These are phyloP conservation scores for Zelostemma sp. DNA, from an alignment of 1,140 invertebrate genomes.

Conservation along the genomic window DNA sequence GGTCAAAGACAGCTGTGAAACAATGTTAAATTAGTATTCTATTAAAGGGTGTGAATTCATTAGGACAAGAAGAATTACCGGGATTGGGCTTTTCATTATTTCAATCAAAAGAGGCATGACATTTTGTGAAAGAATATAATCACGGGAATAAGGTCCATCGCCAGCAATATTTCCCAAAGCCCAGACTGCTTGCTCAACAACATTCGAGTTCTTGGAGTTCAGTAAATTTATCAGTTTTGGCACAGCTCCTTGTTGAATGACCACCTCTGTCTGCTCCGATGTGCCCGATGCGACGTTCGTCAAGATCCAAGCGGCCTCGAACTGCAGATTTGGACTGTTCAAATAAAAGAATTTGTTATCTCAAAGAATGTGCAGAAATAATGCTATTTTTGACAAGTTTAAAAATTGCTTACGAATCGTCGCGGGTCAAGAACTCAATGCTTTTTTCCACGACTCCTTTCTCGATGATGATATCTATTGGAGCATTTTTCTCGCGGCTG, in stretches of 20 bases:
- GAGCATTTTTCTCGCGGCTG: conserved; percentile 92
- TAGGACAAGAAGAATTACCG: no score
- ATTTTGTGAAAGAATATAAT: conserved; percentile 78
- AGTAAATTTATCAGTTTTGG: conserved; percentile 87
- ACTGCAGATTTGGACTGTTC: conserved; percentile 88
- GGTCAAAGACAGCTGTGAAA: conserved; percentile 52
- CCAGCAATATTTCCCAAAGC: conserved; percentile 98
- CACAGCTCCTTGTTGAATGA: conserved; percentile 89
- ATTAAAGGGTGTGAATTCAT: no score
- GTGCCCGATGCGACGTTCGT: conserved; percentile 98
- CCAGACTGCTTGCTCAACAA: conserved; percentile 98
- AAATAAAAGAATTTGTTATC: conserved; percentile 14
- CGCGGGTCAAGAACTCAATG: conserved; percentile 80
- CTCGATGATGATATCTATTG: conserved; percentile 91
- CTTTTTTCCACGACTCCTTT: conserved; percentile 89
- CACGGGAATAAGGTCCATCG: conserved; percentile 82
- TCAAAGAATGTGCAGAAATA: no score
- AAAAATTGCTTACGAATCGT: conserved; percentile 75
- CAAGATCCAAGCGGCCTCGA: conserved; percentile 98
- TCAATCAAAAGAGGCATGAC: conserved; percentile 78
- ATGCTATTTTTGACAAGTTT: no score
- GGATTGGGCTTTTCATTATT: conserved; percentile 75
- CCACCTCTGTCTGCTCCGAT: conserved; percentile 88
- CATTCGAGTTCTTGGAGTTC: conserved; percentile 79
- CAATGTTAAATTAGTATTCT: neutral